A percentile compares a stretch with the other conserved stretches of the same genome.
phyloP scores from a whole-genome alignment of 2,888 invertebrate genomes.

The Acanthosepion esculentum region DNA sequence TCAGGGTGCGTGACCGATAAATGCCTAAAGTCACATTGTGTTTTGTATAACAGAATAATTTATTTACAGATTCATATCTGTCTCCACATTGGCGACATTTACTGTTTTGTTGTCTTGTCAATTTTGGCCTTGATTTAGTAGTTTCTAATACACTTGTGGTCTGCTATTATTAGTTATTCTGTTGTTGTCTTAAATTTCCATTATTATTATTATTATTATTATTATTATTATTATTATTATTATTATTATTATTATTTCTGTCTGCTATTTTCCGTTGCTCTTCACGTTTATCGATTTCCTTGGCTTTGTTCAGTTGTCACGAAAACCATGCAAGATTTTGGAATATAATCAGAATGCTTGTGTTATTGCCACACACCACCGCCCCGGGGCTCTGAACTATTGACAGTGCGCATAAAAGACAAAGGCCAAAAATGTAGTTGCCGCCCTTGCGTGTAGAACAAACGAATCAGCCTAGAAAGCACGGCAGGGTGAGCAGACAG shows the following conservation, averaged over 20 bases:
- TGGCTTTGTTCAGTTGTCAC: slow-evolving; percentile 2
- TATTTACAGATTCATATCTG: background rate
- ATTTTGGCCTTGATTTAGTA: background rate
- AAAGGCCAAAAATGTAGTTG: slow-evolving; percentile 33
- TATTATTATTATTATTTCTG: background rate
- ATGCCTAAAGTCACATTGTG: too few species aligned
- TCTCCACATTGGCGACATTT: background rate
- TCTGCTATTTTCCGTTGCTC: slow-evolving; percentile 33
- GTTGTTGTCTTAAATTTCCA: background rate
- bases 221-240: background rate
- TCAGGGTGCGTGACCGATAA: too few species aligned
- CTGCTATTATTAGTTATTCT: background rate
- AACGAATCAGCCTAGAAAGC: background rate
- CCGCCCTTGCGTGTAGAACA: slow-evolving; percentile 33
- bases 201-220: slow-evolving; percentile 25
- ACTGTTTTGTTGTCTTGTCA: background rate
- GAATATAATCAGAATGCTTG: slow-evolving; percentile 33
- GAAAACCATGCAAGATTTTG: slow-evolving; percentile 1
- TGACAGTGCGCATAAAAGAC: background rate
- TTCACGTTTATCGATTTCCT: slow-evolving; percentile 8
- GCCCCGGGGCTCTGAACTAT: background rate
- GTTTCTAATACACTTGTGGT: background rate
- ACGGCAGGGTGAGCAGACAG: background rate
- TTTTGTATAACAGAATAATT: background rate
- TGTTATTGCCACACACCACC: slow-evolving; percentile 11